phyloP scores from a whole-genome alignment of 2,113 vertebrate species.

The Saimiri boliviensis region DNA sequence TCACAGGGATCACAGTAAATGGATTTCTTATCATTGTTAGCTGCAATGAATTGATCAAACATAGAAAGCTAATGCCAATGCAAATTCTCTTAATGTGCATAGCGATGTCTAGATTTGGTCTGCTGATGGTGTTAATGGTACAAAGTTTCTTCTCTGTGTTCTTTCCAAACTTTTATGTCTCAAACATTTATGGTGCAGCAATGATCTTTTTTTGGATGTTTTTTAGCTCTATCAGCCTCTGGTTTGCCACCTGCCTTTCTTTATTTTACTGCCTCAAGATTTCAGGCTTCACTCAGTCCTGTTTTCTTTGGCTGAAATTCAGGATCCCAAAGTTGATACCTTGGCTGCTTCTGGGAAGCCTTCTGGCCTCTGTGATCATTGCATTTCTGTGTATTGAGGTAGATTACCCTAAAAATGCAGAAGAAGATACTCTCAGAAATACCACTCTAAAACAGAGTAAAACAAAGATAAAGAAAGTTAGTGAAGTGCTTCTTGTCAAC shows the following conservation, averaged over 20 bases:
- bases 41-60: conserved; percentile 17
- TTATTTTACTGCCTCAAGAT: conserved; percentile 74
- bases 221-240: conserved; percentile 48
- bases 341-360: conserved; percentile 61
- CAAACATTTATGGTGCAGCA: background rate
- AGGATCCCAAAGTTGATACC: conserved; percentile 47
- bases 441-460: fast-evolving
- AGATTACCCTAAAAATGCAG: background rate
- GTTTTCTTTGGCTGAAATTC: conserved; percentile 73
- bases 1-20: conserved; percentile 56
- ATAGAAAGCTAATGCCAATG: conserved; percentile 7
- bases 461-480: background rate
- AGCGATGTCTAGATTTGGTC: conserved; percentile 57
- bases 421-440: background rate
- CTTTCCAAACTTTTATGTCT: background rate
- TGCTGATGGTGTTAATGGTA: conserved; percentile 43
- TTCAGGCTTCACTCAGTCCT: conserved; percentile 63
- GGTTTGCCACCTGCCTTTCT: conserved; percentile 26
- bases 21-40: conserved; percentile 63
- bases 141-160: conserved; percentile 56
- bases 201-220: conserved; percentile 46
- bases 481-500: conserved; percentile 54
- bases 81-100: conserved; percentile 46
- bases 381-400: background rate
- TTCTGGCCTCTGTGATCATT: conserved; percentile 46